Evolutionary conservation across 2,888 invertebrate species (phyloP).

Genomic region (Cosmopolites sordidus): DNA sequence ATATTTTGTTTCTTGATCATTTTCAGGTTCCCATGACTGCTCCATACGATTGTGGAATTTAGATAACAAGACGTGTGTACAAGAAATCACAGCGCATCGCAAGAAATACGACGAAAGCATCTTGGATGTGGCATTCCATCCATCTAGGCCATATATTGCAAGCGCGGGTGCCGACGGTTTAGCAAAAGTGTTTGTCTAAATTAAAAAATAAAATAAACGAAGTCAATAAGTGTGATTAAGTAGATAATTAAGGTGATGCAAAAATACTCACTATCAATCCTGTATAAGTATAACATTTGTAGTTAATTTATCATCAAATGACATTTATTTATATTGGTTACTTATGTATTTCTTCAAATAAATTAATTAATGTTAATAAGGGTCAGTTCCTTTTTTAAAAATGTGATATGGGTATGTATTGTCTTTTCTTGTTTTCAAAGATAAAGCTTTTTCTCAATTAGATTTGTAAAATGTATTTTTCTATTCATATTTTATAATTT

Average conservation of each 20-base stretch:
- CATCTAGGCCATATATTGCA: constrained; percentile 96
- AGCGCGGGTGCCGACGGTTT: constrained; percentile 98
- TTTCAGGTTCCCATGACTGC: constrained; percentile 76
- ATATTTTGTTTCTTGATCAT: too few species aligned
- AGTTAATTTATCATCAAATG: too few species aligned
- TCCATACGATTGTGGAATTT: constrained; percentile 98
- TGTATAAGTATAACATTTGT: background rate
- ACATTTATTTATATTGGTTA: too few species aligned
- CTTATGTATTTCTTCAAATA: too few species aligned
- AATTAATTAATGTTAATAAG: too few species aligned
- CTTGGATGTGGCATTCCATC: constrained; percentile 98
- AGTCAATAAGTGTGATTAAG: constrained; percentile 42
- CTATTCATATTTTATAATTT: too few species aligned
- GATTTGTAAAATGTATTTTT: too few species aligned
- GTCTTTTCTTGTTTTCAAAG: too few species aligned
- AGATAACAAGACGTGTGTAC: constrained; percentile 98
- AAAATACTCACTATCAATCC: constrained; percentile 27
- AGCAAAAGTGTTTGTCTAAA: constrained; percentile 95
- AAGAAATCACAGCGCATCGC: constrained; percentile 98
- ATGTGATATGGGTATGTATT: too few species aligned
- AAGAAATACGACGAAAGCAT: constrained; percentile 99
- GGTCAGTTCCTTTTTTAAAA: too few species aligned
- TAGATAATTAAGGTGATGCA: constrained; percentile 40
- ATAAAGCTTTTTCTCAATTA: too few species aligned
- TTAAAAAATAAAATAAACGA: background rate